phyloP scores from a whole-genome alignment of 2,888 invertebrate genomes.

The Taphrorychus bicolor region DNA sequence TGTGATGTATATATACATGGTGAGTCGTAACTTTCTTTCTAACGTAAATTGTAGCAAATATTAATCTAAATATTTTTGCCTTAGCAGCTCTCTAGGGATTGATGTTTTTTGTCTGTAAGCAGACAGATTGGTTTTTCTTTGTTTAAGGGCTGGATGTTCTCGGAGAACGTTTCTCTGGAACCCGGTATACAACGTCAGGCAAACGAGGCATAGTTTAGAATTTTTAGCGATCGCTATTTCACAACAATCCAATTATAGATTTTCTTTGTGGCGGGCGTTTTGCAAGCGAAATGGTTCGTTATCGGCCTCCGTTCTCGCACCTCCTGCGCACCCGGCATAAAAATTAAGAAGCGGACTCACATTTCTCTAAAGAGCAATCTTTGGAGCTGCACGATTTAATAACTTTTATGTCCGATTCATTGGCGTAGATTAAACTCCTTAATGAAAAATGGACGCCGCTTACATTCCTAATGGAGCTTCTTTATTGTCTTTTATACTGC shows the following conservation, averaged over 20 bases:
- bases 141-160: background rate
- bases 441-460: slow-evolving; percentile 52
- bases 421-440: slow-evolving; percentile 54
- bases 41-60: too few relatives aligned
- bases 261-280: slow-evolving; percentile 41
- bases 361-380: slow-evolving; percentile 56
- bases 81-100: background rate
- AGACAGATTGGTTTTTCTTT: too few relatives aligned
- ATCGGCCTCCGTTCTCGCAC: slow-evolving; percentile 44
- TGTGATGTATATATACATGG: background rate
- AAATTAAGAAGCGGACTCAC: slow-evolving; percentile 50
- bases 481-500: slow-evolving; percentile 36
- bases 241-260: slow-evolving; percentile 44
- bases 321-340: slow-evolving; percentile 50
- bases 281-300: slow-evolving; percentile 42
- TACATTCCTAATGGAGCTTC: slow-evolving; percentile 48
- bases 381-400: slow-evolving; percentile 54
- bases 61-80: too few relatives aligned
- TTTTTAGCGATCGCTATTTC: slow-evolving; percentile 40
- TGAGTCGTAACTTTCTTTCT: background rate
- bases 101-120: too few relatives aligned
- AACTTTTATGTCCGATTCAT: slow-evolving; percentile 52
- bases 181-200: slow-evolving; percentile 16
- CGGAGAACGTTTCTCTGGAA: background rate
- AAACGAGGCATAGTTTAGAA: slow-evolving; percentile 10